These are phyloP conservation scores for Anguilla anguilla DNA, from an alignment of 2,797 vertebrate genomes.

Conservation along the genomic window DNA sequence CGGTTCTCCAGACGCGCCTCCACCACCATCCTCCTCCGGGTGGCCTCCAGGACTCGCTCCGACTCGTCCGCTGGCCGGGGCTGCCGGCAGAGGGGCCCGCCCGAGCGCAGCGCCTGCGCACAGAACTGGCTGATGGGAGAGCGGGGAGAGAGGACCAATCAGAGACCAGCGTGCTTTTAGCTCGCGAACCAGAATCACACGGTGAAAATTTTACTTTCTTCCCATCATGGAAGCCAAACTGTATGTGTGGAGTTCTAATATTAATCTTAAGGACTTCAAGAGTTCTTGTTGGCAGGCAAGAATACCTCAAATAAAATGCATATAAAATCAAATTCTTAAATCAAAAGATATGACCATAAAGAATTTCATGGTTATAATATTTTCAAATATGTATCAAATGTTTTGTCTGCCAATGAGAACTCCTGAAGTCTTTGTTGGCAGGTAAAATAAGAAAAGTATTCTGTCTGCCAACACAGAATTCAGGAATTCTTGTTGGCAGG, in stretches of 20 bases:
- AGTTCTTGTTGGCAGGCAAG: constrained; percentile 2
- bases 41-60: constrained; percentile 80
- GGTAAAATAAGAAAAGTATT: not conserved
- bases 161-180: not conserved
- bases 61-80: constrained; percentile 68
- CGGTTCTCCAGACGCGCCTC: constrained; percentile 87
- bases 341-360: not conserved
- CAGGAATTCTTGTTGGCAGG: not conserved
- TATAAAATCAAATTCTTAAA: not conserved
- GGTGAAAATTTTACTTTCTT: not conserved
- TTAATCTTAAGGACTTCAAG: not conserved
- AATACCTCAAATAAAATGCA: not conserved
- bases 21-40: constrained; percentile 83
- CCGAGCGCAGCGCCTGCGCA: constrained; percentile 68
- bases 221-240: not conserved
- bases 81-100: constrained; percentile 68
- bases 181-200: not conserved
- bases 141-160: not conserved
- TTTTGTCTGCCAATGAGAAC: not conserved
- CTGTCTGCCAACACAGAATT: not conserved
- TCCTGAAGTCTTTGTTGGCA: not conserved
- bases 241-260: not conserved
- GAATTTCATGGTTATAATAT: not conserved
- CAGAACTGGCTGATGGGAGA: constrained; percentile 84
- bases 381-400: not conserved